Evolutionary conservation across 2,113 vertebrate species (phyloP), one percentile per base, ranked within the genome.

Genomic region (Panthera uncia): DNA sequence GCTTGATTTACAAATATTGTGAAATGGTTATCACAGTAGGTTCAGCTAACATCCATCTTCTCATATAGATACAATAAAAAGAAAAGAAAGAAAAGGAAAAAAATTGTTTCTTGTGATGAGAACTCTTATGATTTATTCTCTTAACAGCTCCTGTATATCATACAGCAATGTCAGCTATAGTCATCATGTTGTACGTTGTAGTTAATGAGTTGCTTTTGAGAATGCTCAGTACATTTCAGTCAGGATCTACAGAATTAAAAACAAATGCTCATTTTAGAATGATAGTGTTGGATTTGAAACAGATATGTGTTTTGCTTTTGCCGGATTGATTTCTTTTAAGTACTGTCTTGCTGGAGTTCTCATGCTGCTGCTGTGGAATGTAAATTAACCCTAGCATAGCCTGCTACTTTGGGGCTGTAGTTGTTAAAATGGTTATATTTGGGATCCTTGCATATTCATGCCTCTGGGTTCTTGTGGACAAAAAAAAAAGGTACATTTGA

Each of bases 391-490:
- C 4, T 10, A 61, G 65, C 5, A 13, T 61, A 31, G 18, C 84
- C 94, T 90, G 63, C 76, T 94, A 25, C 16, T 92, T 76, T 55
- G 4, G 21, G 36, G 31, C 33, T 73, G 3, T 31, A 16, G 41
- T 48, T 94, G 19, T 92, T 90, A 82, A 19, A 19, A 4, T 73
- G 61, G 86, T 89, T 23, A 36, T 91, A 29, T 57, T 57, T 95
- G 52, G 14, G 41, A 21, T 48, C 12, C 90, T 29, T 83, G 33
- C 52, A 31, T 52, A 90, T 71, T 92, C 36, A 82, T 74, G 16
- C 57, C 21, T 95, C 78, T 80, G 45, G 5, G 52, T 38, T 89
- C n/a, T 93, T 97, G 89, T 86, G 41, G 65, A 78, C 38, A 94
- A 88, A 94, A 61, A 65, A 65, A 79, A 88, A 80, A 63, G 29